A percentile compares a stretch with the other conserved stretches of the same genome.
Conservation (phyloP, 1,140 invertebrate species). For the Campodea augens region DNA sequence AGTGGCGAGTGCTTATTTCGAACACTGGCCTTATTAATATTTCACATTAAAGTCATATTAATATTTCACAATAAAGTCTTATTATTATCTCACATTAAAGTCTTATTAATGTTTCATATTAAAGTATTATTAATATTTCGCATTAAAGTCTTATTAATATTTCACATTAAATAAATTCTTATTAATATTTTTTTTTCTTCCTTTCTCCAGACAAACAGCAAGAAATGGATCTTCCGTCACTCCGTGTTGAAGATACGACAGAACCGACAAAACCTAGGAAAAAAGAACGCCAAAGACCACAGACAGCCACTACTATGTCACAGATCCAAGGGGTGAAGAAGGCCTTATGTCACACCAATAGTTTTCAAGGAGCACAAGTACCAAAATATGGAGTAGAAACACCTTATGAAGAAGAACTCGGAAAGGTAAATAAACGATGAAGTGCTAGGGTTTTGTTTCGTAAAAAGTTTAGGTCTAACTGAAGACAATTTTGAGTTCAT, state of each 20-base stretch:
- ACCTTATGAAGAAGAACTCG: constrained; percentile 66
- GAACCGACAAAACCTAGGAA: constrained; percentile 20
- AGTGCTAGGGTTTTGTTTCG: neutral
- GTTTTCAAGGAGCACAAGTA: constrained; percentile 71
- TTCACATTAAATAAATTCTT: no score
- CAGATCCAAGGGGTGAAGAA: constrained; percentile 80
- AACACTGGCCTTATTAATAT: no score
- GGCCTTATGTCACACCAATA: constrained; percentile 69
- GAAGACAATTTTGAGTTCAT: neutral
- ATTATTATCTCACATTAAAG: no score
- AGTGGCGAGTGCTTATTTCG: no score
- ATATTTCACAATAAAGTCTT: no score
- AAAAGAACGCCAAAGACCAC: constrained; percentile 31
- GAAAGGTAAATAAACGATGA: constrained; percentile 42
- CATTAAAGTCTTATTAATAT: no score
- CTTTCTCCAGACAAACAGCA: constrained; percentile 75
- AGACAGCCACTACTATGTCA: constrained; percentile 47
- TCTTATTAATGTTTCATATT: no score
- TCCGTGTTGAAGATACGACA: constrained; percentile 54
- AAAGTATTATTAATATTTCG: no score
- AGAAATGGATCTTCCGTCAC: constrained; percentile 75
- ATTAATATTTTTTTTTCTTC: no score
- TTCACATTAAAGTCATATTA: no score
- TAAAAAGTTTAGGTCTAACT: constrained; percentile 3
- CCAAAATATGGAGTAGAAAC: constrained; percentile 86